Evolutionary conservation across 2,888 invertebrate species (phyloP), one percentile per base, ranked within the genome.

Genomic region (Drosophila meridionalis): DNA sequence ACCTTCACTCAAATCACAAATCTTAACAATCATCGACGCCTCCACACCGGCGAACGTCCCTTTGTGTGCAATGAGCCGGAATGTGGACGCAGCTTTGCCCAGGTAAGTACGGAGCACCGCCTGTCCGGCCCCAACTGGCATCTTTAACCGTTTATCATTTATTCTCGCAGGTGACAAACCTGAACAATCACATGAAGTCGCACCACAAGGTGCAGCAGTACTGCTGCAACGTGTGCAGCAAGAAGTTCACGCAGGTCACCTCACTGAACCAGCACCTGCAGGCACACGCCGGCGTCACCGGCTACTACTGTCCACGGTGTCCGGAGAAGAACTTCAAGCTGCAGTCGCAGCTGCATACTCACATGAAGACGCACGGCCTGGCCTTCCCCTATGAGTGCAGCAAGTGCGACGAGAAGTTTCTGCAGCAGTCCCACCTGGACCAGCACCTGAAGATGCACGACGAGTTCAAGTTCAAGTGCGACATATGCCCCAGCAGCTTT

Each of bases 151-250:
- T 20, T 20, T 20, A 20, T 2, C 4, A 20, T 30, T 20, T 38
- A 2, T 28, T 20, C 36, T n/a, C 20, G 9, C 53, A 93, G 93
- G 93, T 93, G 58, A 93, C 93, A 79, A 93, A 93, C 83, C 82
- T 93, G 12, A 93, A 93, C 78, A 93, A 93, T 80, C 93, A 93
- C 80, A 93, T 93, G 93, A 93, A 93, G 81, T 93, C 93, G 57
- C 93, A 93, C 78, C 93, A 93, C 68, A 93, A 93, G 87, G 93
- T 93, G 56, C 93, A 93, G 72, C 93, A 93, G 76, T 93, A 93
- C 68, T 93, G 93, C 74, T 93, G 93, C 81, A 93, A 93, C 87
- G 93, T 93, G 62, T 93, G 93, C 79, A 93, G 93, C 73, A 93
- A 93, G 73, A 93, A 93, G 77, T 93, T 93, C 76, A 93, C 93